Conservation (phyloP, 2,113 vertebrate genomes). For the Sebastes fasciatus region DNA sequence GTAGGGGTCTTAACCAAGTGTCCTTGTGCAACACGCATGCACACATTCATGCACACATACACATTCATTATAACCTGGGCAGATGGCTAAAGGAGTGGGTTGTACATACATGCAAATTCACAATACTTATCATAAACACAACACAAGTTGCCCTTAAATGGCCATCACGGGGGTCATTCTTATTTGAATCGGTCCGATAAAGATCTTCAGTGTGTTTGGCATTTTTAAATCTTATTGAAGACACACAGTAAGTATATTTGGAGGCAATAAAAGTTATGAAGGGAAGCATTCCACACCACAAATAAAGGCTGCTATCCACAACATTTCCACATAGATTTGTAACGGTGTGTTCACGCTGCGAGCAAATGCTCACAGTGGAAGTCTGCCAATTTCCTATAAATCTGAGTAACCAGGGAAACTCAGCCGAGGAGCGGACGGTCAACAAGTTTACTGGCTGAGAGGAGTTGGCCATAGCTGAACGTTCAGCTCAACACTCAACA, state of each 20-base stretch:
- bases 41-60: slow-evolving; percentile 16
- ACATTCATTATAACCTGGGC: slow-evolving; percentile 47
- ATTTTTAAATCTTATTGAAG: not conserved
- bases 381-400: slow-evolving; percentile 36
- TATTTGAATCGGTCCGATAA: not conserved
- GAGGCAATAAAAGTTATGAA: not conserved
- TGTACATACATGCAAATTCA: slow-evolving; percentile 12
- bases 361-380: slow-evolving; percentile 37
- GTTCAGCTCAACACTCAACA: not conserved
- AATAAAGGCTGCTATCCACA: not conserved
- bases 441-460: slow-evolving; percentile 16
- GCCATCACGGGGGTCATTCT: not conserved
- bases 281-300: not conserved
- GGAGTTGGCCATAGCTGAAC: not conserved
- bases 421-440: not conserved
- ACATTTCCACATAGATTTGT: slow-evolving; percentile 17
- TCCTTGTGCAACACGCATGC: slow-evolving; percentile 40
- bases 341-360: slow-evolving; percentile 24
- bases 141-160: not conserved
- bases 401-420: slow-evolving; percentile 48
- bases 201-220: not conserved
- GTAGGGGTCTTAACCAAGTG: slow-evolving; percentile 64
- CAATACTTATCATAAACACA: slow-evolving; percentile 20
- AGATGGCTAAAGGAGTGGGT: slow-evolving; percentile 57
- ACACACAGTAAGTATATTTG: not conserved